Evolutionary conservation across 1,140 invertebrate species (phyloP).

Genomic region (Drosophila subpulchrella): DNA sequence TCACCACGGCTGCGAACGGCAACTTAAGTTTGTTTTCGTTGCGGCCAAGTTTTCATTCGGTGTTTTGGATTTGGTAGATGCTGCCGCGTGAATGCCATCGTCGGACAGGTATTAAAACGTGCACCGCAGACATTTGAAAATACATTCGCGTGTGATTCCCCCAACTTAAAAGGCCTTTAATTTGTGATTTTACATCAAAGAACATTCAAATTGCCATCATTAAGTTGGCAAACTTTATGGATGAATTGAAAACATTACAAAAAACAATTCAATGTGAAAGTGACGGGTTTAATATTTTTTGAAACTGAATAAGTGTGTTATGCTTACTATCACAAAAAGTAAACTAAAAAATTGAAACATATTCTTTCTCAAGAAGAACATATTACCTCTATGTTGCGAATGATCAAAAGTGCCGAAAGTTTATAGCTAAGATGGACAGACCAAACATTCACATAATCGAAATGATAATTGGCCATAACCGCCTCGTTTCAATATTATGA

Average conservation of each 20-base stretch:
- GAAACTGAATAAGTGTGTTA: not conserved
- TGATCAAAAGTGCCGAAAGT: conserved; percentile 25
- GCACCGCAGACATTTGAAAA: conserved; percentile 36
- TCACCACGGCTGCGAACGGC: conserved; percentile 22
- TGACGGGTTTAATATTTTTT: not conserved
- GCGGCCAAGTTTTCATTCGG: conserved; percentile 49
- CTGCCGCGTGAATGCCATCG: conserved; percentile 52
- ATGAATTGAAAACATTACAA: not conserved
- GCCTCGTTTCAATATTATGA: conserved; percentile 24
- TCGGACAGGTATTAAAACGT: conserved; percentile 51
- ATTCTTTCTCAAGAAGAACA: conserved; percentile 11
- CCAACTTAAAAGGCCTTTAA: not conserved
- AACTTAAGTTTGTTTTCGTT: conserved; percentile 31
- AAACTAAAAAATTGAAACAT: conserved; percentile 7
- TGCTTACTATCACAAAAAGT: not conserved
- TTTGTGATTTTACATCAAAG: not conserved
- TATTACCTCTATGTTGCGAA: conserved; percentile 8
- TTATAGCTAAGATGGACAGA: conserved; percentile 12
- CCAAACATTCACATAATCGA: conserved; percentile 18
- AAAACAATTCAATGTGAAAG: not conserved
- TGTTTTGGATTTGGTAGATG: conserved; percentile 56
- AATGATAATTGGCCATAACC: conserved; percentile 32
- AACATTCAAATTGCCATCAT: not conserved
- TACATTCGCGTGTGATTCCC: conserved; percentile 33
- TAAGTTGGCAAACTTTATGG: not conserved